These are phyloP conservation scores for Epinotia nisella DNA, from an alignment of 2,888 invertebrate species.

Conservation along the genomic window DNA sequence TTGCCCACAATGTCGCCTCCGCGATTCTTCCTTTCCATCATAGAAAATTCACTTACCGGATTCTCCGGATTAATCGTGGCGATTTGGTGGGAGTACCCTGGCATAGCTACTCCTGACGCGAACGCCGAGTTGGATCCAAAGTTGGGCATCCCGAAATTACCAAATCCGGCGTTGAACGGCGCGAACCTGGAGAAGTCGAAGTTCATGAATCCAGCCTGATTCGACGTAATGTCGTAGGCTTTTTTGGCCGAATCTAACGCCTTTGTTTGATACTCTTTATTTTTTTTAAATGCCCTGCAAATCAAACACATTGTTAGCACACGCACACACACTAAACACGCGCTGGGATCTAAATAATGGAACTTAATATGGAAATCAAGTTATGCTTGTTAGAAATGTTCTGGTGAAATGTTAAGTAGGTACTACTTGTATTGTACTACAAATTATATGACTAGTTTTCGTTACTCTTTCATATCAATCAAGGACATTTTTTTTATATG, in stretches of 20 bases:
- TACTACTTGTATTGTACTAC: too few relatives aligned
- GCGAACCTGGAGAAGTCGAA: conserved; percentile 66
- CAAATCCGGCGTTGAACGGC: conserved; percentile 51
- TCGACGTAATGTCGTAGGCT: conserved; percentile 73
- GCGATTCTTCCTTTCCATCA: background rate
- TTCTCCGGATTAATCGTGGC: conserved; percentile 86
- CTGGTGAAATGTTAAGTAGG: background rate
- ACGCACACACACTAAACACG: conserved; percentile 44
- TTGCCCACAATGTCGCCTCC: background rate
- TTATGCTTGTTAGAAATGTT: background rate
- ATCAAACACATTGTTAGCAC: conserved; percentile 51
- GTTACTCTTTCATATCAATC: too few relatives aligned
- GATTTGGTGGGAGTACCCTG: conserved; percentile 82
- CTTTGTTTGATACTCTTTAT: conserved; percentile 66
- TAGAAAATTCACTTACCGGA: conserved; percentile 75
- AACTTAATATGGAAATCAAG: conserved; percentile 8
- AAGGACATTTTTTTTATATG: too few relatives aligned
- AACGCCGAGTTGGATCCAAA: conserved; percentile 68
- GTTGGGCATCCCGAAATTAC: conserved; percentile 43
- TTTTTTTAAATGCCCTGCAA: conserved; percentile 72
- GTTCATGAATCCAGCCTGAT: conserved; percentile 64
- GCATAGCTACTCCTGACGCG: conserved; percentile 83
- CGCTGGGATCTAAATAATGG: conserved; percentile 12
- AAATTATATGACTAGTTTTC: too few relatives aligned
- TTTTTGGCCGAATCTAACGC: conserved; percentile 73